Evolutionary conservation across 2,113 vertebrate species (phyloP).

Genomic region (Myrmecobius fasciatus): DNA sequence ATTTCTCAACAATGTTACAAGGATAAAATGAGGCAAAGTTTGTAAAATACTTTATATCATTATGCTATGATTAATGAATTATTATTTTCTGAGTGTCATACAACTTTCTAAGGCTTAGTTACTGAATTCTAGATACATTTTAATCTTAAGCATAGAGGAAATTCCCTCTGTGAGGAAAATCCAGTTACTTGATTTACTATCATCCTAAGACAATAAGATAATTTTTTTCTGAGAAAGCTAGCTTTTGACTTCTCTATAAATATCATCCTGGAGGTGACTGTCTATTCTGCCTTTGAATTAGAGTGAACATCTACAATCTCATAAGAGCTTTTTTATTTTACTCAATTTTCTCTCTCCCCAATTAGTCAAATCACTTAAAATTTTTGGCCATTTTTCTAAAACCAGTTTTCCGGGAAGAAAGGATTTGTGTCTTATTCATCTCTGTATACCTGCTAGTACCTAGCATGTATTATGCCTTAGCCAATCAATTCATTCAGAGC

Average conservation of each 20-base stretch:
- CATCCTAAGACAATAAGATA: background rate
- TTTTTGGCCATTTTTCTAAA: background rate
- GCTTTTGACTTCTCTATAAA: background rate
- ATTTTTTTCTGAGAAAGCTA: background rate
- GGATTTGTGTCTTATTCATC: background rate
- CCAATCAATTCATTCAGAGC: background rate
- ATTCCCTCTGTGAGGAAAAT: background rate
- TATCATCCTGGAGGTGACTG: background rate
- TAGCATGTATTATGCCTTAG: background rate
- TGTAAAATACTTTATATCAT: background rate
- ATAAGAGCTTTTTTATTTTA: background rate
- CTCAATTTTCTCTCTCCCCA: background rate
- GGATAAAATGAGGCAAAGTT: background rate
- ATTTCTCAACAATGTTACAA: background rate
- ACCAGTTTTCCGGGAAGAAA: background rate
- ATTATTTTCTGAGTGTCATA: background rate
- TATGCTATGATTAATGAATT: background rate
- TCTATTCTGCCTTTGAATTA: background rate
- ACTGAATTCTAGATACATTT: background rate
- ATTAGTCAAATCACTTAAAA: background rate
- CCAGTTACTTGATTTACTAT: background rate
- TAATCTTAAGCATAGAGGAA: background rate
- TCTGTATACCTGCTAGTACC: background rate
- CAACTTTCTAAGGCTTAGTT: background rate
- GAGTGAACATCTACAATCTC: background rate